Evolutionary conservation across 2,888 invertebrate species (phyloP), one percentile per base, ranked within the genome.

Genomic region (Orchestes rusci): DNA sequence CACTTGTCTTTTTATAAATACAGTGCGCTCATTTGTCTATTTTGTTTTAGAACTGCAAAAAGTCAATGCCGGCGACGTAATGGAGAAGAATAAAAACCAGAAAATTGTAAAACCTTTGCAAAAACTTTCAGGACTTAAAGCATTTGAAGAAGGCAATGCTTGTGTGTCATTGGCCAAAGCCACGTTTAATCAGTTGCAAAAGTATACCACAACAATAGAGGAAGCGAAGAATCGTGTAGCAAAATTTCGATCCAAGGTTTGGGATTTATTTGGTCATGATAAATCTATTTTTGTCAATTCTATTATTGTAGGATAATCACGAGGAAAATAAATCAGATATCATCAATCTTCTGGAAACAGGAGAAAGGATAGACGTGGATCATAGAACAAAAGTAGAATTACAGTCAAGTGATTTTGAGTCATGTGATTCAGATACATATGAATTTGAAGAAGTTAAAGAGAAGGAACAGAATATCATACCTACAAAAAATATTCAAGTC

Each of bases 381-480:
- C 17, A 56, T 54, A 37, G 50, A 59, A 45, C 45, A 53, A 38
- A 39, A 18, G 50, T 43, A 23, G 56, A 56, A 53, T 52, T 62
- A 8, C 56, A 61, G 50, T 60, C 64, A 1, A 64, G 62, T 46
- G 63, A 64, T 51, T 64, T 60, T 51, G 62, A 64, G 40, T 61
- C 65, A 16, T 63, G 62, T 39, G 79, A 79, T 35, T 79, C 80
- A 2, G 84, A 84, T 57, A 72, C 78, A 39, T 82, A 79, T 53
- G 77, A 82, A 60, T 83, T 80, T 77, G 83, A 85, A 62, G 85
- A 85, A 71, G 84, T 86, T 37, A 76, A 79, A 68, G 77, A 77
- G 70, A 55, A 50, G 47, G 52, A 52, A 36, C 50, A 56, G 32
- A 46, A 52, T 23, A 59, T 67, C 36, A 69, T 79, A 59, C 81